phyloP scores from a whole-genome alignment of 2,797 vertebrate species.

The Acestrorhynchus altus region DNA sequence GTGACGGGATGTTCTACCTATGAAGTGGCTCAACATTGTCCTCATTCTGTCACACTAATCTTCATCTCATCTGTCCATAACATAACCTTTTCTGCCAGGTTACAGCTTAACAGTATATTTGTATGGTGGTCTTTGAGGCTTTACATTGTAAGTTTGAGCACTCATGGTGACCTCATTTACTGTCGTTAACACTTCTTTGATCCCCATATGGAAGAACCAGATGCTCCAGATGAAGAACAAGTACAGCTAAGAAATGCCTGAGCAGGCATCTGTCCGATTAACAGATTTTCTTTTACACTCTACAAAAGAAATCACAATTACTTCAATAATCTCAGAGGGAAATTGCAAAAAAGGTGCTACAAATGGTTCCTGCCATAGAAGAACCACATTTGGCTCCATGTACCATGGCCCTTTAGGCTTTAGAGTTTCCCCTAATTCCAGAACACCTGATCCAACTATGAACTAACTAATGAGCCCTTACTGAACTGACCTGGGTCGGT shows the following conservation, averaged over 20 bases:
- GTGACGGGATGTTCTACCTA: too few species aligned
- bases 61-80: not conserved
- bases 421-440: too few species aligned
- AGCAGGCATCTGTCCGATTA: not conserved
- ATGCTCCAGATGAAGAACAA: not conserved
- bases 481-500: too few species aligned
- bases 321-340: too few species aligned
- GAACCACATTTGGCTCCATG: too few species aligned
- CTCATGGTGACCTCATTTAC: not conserved
- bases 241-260: not conserved
- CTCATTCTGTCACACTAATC: not conserved
- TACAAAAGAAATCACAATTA: too few species aligned
- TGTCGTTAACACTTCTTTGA: not conserved
- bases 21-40: not conserved
- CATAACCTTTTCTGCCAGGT: too few species aligned
- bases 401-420: too few species aligned
- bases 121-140: not conserved
- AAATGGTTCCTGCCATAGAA: too few species aligned
- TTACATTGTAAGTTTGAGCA: not conserved
- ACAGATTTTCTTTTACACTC: not conserved
- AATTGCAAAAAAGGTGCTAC: too few species aligned
- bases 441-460: too few species aligned
- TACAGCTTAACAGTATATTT: not conserved
- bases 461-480: too few species aligned
- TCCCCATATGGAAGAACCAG: not conserved